Evolutionary conservation across 2,888 invertebrate species (phyloP).

Genomic region (Cantharis rustica): DNA sequence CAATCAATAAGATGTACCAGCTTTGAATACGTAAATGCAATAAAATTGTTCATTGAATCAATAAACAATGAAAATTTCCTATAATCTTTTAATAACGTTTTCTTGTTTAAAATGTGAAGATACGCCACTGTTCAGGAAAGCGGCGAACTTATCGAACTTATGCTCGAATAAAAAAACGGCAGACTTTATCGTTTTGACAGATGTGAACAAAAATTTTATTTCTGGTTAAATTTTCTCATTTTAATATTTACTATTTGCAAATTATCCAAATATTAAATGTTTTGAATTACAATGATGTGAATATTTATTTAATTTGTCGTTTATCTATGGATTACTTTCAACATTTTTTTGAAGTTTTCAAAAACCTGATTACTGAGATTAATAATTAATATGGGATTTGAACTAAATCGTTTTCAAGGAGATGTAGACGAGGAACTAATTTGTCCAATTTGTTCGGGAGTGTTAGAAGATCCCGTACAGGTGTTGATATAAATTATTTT

Average conservation of each 20-base stretch:
- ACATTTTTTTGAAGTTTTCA: background rate
- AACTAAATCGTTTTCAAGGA: conserved; percentile 90
- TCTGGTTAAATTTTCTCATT: background rate
- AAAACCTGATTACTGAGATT: background rate
- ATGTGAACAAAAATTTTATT: background rate
- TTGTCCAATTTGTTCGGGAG: conserved; percentile 95
- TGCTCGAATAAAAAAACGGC: background rate
- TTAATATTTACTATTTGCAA: background rate
- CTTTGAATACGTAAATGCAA: too few species aligned
- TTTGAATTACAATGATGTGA: background rate
- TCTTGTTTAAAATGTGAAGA: too few species aligned
- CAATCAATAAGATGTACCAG: too few species aligned
- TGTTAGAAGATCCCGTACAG: conserved; percentile 93
- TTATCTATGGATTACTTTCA: background rate
- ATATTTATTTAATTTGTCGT: background rate
- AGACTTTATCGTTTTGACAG: background rate
- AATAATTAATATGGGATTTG: conserved; percentile 80
- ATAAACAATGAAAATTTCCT: too few species aligned
- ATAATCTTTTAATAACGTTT: too few species aligned
- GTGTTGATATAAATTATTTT: conserved; percentile 57
- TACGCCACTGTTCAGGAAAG: background rate
- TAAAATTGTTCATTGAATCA: too few species aligned
- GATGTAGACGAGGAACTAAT: conserved; percentile 96
- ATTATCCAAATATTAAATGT: background rate
- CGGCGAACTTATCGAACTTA: background rate